Base-by-base conservation (phyloP, 1,140 invertebrate species). In the Lucilia sericata region DNA sequence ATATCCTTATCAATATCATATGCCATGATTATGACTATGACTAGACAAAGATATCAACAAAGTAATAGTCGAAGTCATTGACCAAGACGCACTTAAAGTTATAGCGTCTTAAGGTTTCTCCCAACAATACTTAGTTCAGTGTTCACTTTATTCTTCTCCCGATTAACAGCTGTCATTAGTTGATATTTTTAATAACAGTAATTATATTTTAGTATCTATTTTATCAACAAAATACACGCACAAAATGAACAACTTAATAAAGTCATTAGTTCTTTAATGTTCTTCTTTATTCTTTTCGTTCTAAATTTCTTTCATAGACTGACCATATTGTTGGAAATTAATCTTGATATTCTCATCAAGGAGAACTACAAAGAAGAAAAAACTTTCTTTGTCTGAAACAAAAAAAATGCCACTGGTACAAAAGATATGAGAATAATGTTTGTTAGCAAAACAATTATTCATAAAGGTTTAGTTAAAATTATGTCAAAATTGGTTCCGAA, bases 111-210 rank as follows among this genome's bases (percentile, higher is more conserved):
- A 7, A 14, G 51, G 51, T 60, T 60, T 60, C 17, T 5, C 51
- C 8, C 13, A 60, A 60, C 13, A 60, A 5, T 14, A 60, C 1
- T 2, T 30, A 30, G 3, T 30, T 30, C 13, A 60, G 13, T 60
- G 13, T 42, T 42, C 7, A 1, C 10, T 42, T 8, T 42, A 42
- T 42, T 7, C 42, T 42, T 42, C 7, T 42, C 42, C 10, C 5
- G 42, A 42, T 42, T 60, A 17, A n/a, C 55, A 60, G 55, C 55
- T 60, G 55, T 60, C n/a, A n/a, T 60, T n/a, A n/a, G 55, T 60
- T 60, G 14, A n/a, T 60, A n/a, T 60, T 60, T 60, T 60, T 60
- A 60, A 60, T 60, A n/a, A n/a, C 55, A 60, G 55, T 14, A 60
- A 60, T 60, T 60, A 60, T 60, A 7, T 17, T 17, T 17, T 60